Evolutionary conservation across 2,113 vertebrate species (phyloP).

Genomic region (Nibea albiflora): DNA sequence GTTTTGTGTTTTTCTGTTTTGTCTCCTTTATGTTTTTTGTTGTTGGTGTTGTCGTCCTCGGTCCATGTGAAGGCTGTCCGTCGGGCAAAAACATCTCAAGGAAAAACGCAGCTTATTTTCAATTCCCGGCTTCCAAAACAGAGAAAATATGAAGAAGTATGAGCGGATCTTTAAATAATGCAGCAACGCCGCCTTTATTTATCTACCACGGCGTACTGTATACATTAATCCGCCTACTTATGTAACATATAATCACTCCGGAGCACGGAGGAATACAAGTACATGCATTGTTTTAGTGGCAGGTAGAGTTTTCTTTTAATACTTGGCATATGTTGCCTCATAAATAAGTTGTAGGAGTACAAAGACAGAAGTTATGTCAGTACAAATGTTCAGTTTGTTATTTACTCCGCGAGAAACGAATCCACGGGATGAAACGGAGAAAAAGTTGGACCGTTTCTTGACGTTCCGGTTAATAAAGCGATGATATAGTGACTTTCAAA

Average conservation of each 20-base stretch:
- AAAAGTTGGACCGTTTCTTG: neutral
- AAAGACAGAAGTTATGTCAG: neutral
- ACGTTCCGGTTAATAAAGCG: constrained; percentile 9
- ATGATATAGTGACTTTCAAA: constrained; percentile 7
- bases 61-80: constrained; percentile 17
- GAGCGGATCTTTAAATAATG: neutral
- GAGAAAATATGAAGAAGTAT: neutral
- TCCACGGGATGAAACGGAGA: neutral
- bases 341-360: neutral
- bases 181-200: neutral
- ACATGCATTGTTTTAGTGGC: neutral
- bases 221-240: constrained; percentile 23
- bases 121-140: neutral
- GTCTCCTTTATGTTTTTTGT: neutral
- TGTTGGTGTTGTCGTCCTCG: neutral
- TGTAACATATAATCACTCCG: neutral
- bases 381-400: neutral
- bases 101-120: constrained; percentile 10
- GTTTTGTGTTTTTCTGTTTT: constrained; percentile 9
- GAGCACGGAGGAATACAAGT: neutral
- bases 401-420: neutral
- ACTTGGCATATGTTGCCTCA: neutral
- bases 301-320: neutral
- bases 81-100: constrained; percentile 10
- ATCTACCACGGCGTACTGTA: neutral